Conservation (phyloP, 2,113 vertebrate species). For the Istiophorus platypterus region DNA sequence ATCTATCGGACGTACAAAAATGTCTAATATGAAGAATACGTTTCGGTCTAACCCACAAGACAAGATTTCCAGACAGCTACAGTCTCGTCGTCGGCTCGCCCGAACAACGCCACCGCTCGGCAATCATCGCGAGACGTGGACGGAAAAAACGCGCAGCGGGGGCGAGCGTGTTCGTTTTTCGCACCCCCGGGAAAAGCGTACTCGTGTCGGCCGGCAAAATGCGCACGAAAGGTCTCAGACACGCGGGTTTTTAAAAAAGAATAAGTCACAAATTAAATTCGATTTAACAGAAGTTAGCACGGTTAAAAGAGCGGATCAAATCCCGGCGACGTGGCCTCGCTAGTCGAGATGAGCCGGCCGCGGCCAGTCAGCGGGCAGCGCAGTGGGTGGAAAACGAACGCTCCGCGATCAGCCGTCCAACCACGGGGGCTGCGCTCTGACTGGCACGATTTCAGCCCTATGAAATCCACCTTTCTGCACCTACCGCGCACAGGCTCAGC, state of each 20-base stretch:
- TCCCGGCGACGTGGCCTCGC: neutral
- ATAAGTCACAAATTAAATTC: neutral
- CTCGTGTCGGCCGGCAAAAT: fast-evolving
- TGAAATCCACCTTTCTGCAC: neutral
- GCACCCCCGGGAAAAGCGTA: neutral
- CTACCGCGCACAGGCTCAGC: neutral
- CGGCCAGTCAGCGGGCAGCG: neutral
- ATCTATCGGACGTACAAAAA: conserved; percentile 24
- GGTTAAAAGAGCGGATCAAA: neutral
- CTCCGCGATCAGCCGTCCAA: conserved; percentile 1
- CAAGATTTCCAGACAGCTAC: conserved; percentile 81
- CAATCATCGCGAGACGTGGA: conserved; percentile 74
- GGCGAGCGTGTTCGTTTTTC: conserved; percentile 19
- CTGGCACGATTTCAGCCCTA: neutral
- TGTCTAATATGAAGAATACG: conserved; percentile 47
- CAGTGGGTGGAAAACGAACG: neutral
- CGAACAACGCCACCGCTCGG: conserved; percentile 79
- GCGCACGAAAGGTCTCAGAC: neutral
- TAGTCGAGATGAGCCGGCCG: neutral
- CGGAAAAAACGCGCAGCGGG: neutral
- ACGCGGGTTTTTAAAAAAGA: no score
- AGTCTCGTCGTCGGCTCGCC: conserved; percentile 80
- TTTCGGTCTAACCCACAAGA: conserved; percentile 74
- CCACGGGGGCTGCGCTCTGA: neutral
- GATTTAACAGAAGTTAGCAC: no score